A percentile compares a stretch with the other conserved stretches of the same genome.
These are phyloP conservation scores for Ophion ventricosus DNA, from an alignment of 2,888 invertebrate species.

Conservation along the genomic window DNA sequence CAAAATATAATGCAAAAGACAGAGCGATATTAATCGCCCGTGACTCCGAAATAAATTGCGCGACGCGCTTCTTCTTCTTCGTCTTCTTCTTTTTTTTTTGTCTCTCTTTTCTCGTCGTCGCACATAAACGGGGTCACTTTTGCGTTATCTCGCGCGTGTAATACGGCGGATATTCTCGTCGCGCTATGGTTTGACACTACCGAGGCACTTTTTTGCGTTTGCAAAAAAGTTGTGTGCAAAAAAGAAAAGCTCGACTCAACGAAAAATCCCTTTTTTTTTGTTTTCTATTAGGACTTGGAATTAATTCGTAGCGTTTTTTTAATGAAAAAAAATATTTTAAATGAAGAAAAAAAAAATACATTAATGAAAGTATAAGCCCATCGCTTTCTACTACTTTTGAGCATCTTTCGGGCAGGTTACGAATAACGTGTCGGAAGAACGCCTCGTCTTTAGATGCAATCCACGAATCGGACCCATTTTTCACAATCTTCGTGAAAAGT, in stretches of 20 bases:
- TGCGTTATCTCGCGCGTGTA: constrained; percentile 18
- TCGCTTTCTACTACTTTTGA: too few species aligned
- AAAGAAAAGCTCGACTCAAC: background rate
- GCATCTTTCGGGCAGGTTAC: too few species aligned
- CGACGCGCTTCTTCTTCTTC: constrained; percentile 2
- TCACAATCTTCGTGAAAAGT: too few species aligned
- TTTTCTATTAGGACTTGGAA: too few species aligned
- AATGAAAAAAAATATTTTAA: too few species aligned
- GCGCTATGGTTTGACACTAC: constrained; percentile 4
- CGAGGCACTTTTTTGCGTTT: background rate
- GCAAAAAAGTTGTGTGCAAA: background rate
- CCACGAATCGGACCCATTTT: too few species aligned
- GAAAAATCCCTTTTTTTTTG: background rate
- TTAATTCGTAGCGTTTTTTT: too few species aligned
- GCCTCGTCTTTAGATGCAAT: too few species aligned
- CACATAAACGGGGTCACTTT: constrained; percentile 31
- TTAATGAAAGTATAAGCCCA: too few species aligned
- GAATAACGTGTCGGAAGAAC: too few species aligned
- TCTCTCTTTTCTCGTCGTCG: background rate
- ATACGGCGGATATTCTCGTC: constrained; percentile 6
- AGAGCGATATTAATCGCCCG: constrained; percentile 22
- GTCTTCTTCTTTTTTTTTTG: background rate
- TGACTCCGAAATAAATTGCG: background rate
- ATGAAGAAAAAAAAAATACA: too few species aligned
- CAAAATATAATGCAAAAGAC: too few species aligned